Conservation (phyloP, 2,797 vertebrate species). For the Acrossocheilus fasciatus region DNA sequence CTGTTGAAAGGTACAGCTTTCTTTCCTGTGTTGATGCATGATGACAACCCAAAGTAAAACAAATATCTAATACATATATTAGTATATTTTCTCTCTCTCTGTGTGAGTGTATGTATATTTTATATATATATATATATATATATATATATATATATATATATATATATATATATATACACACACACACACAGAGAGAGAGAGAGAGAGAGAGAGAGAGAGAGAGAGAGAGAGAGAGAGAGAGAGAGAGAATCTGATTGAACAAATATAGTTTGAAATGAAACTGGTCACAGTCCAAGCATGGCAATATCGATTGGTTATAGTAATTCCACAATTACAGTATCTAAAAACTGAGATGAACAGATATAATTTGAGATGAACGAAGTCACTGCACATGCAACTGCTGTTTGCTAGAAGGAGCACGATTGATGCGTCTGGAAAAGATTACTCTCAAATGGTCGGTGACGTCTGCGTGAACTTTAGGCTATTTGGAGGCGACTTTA, state of each 20-base stretch:
- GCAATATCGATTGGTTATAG: neutral
- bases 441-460: neutral
- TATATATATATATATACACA: neutral
- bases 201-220: no score
- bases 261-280: neutral
- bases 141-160: neutral
- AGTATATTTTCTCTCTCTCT: no score
- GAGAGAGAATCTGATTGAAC: neutral
- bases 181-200: no score
- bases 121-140: neutral
- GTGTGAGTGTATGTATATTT: no score
- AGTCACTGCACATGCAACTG: neutral
- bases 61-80: neutral
- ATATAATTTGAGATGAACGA: neutral
- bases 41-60: neutral
- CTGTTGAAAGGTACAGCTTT: neutral
- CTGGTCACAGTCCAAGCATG: neutral
- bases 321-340: conserved; percentile 20
- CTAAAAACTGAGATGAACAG: neutral
- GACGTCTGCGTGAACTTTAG: neutral
- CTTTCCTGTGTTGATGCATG: neutral
- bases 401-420: neutral
- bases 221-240: no score
- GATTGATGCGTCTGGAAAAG: neutral
- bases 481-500: neutral